Evolutionary conservation across 2,797 vertebrate species (phyloP).

Genomic region (Syngnathus rostellatus): DNA sequence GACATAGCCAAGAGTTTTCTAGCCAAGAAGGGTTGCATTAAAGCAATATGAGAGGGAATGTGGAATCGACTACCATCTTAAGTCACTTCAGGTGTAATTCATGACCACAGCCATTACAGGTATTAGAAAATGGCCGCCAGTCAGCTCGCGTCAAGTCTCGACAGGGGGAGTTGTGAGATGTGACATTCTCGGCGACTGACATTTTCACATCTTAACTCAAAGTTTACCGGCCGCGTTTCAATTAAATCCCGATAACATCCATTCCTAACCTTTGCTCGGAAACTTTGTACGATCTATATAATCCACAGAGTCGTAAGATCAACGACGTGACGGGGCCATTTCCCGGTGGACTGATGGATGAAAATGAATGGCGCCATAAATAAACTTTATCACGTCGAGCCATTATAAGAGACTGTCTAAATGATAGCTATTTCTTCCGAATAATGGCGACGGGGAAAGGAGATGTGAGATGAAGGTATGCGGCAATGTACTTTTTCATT

Average conservation of each 20-base stretch:
- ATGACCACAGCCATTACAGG: conserved; percentile 66
- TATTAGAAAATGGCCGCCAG: conserved; percentile 63
- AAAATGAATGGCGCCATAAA: conserved; percentile 68
- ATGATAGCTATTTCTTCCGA: conserved; percentile 61
- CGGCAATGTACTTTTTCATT: conserved; percentile 57
- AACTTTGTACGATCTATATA: conserved; percentile 31
- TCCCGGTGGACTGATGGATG: conserved; percentile 57
- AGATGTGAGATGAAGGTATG: conserved; percentile 44
- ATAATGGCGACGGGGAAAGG: conserved; percentile 44
- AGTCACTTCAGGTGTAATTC: conserved; percentile 55
- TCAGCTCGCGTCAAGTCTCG: too few relatives aligned
- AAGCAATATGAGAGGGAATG: conserved; percentile 19
- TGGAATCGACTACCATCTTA: conserved; percentile 37
- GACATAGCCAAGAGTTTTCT: conserved; percentile 30
- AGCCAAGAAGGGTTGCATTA: conserved; percentile 37
- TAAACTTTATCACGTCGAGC: conserved; percentile 64
- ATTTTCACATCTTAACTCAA: conserved; percentile 59
- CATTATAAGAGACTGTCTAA: conserved; percentile 64
- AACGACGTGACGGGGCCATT: conserved; percentile 35
- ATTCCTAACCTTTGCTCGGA: conserved; percentile 30
- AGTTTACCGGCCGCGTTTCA: conserved; percentile 48
- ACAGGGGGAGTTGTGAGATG: background rate
- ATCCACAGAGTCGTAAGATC: conserved; percentile 28
- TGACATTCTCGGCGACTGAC: conserved; percentile 61
- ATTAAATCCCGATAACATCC: conserved; percentile 53